Evolutionary conservation across 2,797 vertebrate species (phyloP), one percentile per base, ranked within the genome.

Genomic region (Thunnus albacares): DNA sequence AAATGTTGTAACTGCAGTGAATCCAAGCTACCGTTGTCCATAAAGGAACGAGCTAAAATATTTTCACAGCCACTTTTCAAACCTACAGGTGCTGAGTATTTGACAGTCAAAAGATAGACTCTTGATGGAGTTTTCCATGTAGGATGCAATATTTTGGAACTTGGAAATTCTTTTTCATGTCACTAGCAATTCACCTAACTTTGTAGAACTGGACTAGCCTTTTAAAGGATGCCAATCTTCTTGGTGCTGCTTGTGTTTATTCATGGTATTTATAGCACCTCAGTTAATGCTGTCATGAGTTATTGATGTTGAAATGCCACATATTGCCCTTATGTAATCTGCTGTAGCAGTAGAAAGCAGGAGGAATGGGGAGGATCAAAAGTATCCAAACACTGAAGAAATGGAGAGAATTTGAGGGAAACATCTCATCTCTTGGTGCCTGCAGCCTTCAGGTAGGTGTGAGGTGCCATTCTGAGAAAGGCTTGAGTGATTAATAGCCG

Each of bases 401-500:
- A 28, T 52, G 55, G 59, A 75, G 58, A 76, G 71, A 87, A 75
- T 75, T 15, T 77, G 79, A 65, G 43, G 65, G 75, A 79, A 85
- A 66, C 70, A 61, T 83, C 59, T 83, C 53, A 35, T 53, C 43
- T 75, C 35, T 53, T 1, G 66, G 71, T 47, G 62, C 77, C 76
- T 74, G 61, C 43, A 68, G 87, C 45, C 71, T 14, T 76, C 85
- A 80, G 76, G 55, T 86, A 77, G 78, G 87, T 89, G 90, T 17
- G 81, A 94, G 45, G 56, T 86, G 84, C 74, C 83, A 43, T 80
- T 81, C 81, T 80, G 33, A 55, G 84, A 83, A 63, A 51, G 74
- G 47, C 56, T 41, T 3, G 38, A 11, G 77, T 95, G 95, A 96
- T 96, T 94, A 92, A 96, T 93, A 41, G 86, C 87, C 53, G 68